A percentile compares a stretch with the other conserved stretches of the same genome.
Evolutionary conservation across 2,797 vertebrate species (phyloP).

Genomic region (Malurus splendens): DNA sequence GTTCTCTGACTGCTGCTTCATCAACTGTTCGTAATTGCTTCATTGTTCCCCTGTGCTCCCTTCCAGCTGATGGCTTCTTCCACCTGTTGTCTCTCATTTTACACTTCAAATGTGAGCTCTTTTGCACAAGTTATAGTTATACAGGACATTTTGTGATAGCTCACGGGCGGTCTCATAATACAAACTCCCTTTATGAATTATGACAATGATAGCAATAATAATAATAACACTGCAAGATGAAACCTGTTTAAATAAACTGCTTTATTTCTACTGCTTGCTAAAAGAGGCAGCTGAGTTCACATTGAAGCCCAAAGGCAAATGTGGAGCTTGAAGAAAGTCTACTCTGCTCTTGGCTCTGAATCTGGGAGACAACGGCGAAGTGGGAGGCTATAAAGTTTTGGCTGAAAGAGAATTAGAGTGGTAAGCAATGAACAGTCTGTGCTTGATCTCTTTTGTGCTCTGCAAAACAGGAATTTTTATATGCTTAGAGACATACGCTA

Average conservation of each 20-base stretch:
- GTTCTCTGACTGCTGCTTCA: constrained; percentile 59
- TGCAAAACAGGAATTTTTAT: neutral
- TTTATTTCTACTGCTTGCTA: neutral
- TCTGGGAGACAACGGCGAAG: neutral
- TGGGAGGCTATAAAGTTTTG: neutral
- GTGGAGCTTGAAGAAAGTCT: neutral
- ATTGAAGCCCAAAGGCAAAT: neutral
- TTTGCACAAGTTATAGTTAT: neutral
- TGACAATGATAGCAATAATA: neutral
- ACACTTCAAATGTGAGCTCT: neutral
- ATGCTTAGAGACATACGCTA: neutral
- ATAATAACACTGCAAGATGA: neutral
- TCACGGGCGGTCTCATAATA: neutral
- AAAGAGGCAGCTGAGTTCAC: neutral
- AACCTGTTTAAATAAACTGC: neutral
- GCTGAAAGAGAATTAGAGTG: neutral
- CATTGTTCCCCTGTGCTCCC: constrained; percentile 52
- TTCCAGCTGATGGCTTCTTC: constrained; percentile 45
- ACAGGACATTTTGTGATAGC: neutral
- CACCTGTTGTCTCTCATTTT: constrained; percentile 54
- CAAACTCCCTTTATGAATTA: neutral
- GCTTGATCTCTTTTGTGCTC: neutral
- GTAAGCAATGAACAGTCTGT: neutral
- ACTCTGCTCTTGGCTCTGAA: neutral
- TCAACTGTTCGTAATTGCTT: constrained; percentile 47